These are phyloP conservation scores for Synergus umbraculus DNA, from an alignment of 2,888 invertebrate genomes.

Conservation along the genomic window DNA sequence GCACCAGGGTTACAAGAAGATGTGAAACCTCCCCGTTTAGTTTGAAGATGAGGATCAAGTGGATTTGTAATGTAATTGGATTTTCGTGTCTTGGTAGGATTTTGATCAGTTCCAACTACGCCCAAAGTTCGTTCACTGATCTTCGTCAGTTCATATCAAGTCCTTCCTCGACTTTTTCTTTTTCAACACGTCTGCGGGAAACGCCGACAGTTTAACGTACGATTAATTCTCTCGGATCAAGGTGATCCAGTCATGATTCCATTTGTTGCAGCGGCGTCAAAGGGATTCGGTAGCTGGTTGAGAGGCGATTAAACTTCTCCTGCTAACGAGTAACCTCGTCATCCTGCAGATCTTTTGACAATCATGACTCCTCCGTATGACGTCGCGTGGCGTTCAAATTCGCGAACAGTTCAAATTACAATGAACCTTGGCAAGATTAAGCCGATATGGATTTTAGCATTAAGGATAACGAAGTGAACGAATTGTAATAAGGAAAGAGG, in stretches of 20 bases:
- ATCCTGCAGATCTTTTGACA: background rate
- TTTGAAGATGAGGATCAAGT: too few relatives aligned
- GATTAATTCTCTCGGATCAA: conserved; percentile 35
- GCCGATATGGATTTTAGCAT: conserved; percentile 37
- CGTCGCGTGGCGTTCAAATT: too few relatives aligned
- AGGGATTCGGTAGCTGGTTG: conserved; percentile 31
- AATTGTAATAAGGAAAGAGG: background rate
- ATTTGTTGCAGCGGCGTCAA: conserved; percentile 29
- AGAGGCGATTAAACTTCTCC: conserved; percentile 25
- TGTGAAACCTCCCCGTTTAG: too few relatives aligned
- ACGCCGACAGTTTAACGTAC: conserved; percentile 40
- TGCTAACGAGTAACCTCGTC: conserved; percentile 33
- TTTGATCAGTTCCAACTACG: conserved; percentile 36
- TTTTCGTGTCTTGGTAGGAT: conserved; percentile 28
- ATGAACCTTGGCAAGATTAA: background rate
- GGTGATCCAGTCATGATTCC: conserved; percentile 26
- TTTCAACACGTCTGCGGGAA: conserved; percentile 16
- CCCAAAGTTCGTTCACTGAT: conserved; percentile 50
- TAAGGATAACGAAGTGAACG: conserved; percentile 37
- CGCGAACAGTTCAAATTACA: background rate
- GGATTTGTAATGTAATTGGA: background rate
- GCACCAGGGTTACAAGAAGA: too few relatives aligned
- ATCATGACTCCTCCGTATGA: background rate
- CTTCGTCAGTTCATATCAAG: conserved; percentile 63
- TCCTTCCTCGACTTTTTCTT: conserved; percentile 37